Evolutionary conservation across 2,113 vertebrate species (phyloP).

Genomic region (Alces alces): DNA sequence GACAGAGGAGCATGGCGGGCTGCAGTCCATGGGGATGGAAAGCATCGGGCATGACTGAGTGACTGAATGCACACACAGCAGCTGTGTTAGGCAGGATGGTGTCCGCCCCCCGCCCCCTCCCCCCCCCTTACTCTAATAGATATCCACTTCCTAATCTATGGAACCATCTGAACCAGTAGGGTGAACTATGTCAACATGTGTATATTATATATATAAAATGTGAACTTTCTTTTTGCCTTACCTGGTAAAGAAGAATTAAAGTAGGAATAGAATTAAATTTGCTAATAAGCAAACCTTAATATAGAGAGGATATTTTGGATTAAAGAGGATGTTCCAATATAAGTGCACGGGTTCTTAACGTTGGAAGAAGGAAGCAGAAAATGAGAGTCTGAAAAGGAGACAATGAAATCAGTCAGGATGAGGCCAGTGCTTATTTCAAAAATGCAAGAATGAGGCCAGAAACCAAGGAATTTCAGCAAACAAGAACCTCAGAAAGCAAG

Average conservation of each 20-base stretch:
- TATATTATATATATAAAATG: background rate
- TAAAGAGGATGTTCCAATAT: background rate
- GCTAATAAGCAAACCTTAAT: background rate
- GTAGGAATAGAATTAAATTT: background rate
- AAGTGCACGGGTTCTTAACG: background rate
- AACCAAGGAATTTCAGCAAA: background rate
- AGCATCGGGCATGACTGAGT: background rate
- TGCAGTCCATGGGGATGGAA: background rate
- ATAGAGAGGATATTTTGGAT: background rate
- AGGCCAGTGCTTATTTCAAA: background rate
- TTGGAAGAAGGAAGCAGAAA: background rate
- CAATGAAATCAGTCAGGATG: background rate
- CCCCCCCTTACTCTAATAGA: background rate
- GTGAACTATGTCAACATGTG: background rate
- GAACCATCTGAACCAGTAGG: background rate
- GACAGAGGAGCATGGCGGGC: background rate
- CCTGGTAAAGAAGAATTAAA: background rate
- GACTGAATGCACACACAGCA: too few species aligned
- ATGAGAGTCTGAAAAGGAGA: background rate
- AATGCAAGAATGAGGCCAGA: background rate
- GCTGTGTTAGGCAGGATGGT: background rate
- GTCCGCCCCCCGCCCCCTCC: rapidly evolving
- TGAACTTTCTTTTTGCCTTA: background rate
- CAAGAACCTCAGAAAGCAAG: background rate
- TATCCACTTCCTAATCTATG: background rate